Conservation (phyloP, 2,888 invertebrate genomes). For the Tromatobia lineatoria region DNA sequence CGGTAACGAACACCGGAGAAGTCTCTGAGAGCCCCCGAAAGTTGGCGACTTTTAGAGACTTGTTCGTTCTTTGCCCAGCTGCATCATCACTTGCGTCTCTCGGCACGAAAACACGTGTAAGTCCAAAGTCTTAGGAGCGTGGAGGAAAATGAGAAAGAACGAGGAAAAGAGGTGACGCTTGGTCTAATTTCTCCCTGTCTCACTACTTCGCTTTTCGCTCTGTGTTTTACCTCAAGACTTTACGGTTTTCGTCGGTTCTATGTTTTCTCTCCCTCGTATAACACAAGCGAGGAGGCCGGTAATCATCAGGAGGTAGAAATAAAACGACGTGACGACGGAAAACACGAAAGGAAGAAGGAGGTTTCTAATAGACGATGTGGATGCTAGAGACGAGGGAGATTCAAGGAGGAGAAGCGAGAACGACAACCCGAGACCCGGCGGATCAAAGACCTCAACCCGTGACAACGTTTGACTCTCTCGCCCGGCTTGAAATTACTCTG, state of each 20-base stretch:
- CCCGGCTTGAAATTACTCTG: constrained; percentile 1
- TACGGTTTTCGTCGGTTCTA: not conserved
- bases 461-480: not conserved
- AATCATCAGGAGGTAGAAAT: constrained; percentile 10
- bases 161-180: constrained; percentile 51
- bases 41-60: not conserved
- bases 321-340: constrained; percentile 15
- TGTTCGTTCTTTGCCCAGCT: not conserved
- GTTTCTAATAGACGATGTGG: not conserved
- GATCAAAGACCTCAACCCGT: constrained; percentile 17
- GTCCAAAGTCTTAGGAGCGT: constrained; percentile 59
- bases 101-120: constrained; percentile 63
- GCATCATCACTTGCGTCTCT: constrained; percentile 48
- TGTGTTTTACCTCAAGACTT: not conserved
- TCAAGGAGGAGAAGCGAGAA: not conserved
- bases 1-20: constrained; percentile 26
- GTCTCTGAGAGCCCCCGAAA: constrained; percentile 33
- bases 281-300: not conserved
- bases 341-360: constrained; percentile 34
- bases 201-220: constrained; percentile 15
- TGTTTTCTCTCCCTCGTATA: not conserved
- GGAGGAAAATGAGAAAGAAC: constrained; percentile 50
- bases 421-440: not conserved
- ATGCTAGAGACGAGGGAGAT: not conserved
- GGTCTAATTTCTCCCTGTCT: constrained; percentile 8